These are phyloP conservation scores for Goniozus legneri DNA, from an alignment of 1,140 invertebrate genomes.

Conservation along the genomic window DNA sequence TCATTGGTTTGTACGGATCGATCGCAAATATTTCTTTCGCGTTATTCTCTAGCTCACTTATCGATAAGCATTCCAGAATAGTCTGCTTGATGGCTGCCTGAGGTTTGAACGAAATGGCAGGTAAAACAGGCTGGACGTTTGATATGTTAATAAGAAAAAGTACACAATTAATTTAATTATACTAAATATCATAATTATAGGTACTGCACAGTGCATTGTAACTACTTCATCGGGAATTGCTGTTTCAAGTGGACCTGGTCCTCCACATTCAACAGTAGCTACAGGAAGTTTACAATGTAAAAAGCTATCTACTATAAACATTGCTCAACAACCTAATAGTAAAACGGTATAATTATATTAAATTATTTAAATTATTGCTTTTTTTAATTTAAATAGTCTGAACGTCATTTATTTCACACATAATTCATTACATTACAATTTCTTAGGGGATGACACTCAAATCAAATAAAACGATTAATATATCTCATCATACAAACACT, in stretches of 20 bases:
- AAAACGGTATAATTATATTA: slow-evolving; percentile 33
- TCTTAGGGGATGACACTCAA: slow-evolving; percentile 31
- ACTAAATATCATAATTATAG: no score
- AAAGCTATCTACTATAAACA: slow-evolving; percentile 30
- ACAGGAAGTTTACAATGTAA: slow-evolving; percentile 26
- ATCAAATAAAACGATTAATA: slow-evolving; percentile 35
- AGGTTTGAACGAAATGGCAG: no score
- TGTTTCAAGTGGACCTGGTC: slow-evolving; percentile 37
- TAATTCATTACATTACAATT: slow-evolving; percentile 10
- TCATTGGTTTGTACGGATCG: no score
- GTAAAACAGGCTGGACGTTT: no score
- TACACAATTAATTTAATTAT: no score
- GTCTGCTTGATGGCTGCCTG: no score
- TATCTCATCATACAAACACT: slow-evolving; percentile 28
- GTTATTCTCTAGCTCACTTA: no score
- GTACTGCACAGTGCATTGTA: slow-evolving; percentile 23
- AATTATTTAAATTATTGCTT: no score
- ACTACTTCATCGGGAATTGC: slow-evolving; percentile 18
- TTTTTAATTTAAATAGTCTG: background rate
- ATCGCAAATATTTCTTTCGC: no score
- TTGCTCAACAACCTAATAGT: slow-evolving; percentile 31
- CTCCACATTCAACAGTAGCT: slow-evolving; percentile 22
- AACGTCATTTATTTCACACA: background rate
- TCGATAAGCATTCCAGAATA: no score
- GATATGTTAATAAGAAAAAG: no score